These are phyloP conservation scores for Drosophila rellima DNA, from an alignment of 2,888 invertebrate genomes.

Conservation along the genomic window DNA sequence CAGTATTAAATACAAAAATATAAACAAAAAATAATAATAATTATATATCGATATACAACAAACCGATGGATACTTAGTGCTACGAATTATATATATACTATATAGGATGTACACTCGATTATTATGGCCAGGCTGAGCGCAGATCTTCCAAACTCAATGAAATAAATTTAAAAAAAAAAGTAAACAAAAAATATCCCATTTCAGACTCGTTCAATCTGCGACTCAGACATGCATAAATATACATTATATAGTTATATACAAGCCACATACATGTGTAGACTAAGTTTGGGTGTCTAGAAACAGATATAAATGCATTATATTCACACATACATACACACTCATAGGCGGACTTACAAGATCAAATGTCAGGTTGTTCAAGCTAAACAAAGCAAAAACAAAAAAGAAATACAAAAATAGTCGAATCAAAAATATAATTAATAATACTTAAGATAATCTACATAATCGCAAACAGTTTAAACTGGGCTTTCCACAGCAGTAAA, in stretches of 20 bases:
- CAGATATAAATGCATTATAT: constrained; percentile 8
- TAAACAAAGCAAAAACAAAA: constrained; percentile 38
- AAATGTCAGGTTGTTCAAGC: constrained; percentile 63
- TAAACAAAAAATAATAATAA: constrained; percentile 24
- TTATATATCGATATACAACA: constrained; percentile 12
- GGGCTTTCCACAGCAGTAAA: constrained; percentile 85
- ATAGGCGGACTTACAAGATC: constrained; percentile 54
- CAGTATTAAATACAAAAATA: constrained; percentile 59
- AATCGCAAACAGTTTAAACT: constrained; percentile 78
- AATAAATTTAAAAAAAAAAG: not conserved
- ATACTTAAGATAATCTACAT: constrained; percentile 50
- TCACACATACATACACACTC: constrained; percentile 35
- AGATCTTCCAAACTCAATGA: constrained; percentile 8
- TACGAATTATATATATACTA: constrained; percentile 4
- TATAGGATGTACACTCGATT: constrained; percentile 16
- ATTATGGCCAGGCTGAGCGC: constrained; percentile 14
- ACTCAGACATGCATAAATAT: constrained; percentile 12
- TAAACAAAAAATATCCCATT: not conserved
- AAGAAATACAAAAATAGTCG: constrained; percentile 17
- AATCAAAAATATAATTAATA: constrained; percentile 11
- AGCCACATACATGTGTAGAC: constrained; percentile 28
- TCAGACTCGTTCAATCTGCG: constrained; percentile 12
- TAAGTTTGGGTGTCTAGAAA: constrained; percentile 60
- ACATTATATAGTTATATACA: constrained; percentile 8
- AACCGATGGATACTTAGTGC: constrained; percentile 1